A percentile compares a stretch with the other conserved stretches of the same genome.
Evolutionary conservation across 30 jellyfish, hydroid and myxozoan genomes (phyloP).

Genomic region (Morbakka virulenta): DNA sequence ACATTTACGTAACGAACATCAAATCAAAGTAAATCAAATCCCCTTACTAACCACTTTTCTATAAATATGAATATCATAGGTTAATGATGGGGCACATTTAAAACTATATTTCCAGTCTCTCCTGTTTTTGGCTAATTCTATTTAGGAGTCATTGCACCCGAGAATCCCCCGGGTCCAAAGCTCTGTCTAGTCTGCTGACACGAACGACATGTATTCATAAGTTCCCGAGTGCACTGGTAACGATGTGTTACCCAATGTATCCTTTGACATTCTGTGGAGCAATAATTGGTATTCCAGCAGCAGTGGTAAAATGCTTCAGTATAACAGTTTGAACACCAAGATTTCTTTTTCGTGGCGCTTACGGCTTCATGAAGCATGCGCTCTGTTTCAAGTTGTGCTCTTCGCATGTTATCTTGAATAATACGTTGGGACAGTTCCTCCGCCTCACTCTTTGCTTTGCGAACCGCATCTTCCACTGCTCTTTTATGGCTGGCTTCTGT

Average conservation of each 20-base stretch:
- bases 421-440: slow-evolving; percentile 84
- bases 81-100: too few relatives aligned
- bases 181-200: slow-evolving; percentile 88
- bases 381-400: slow-evolving; percentile 84
- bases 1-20: too few relatives aligned
- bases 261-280: slow-evolving; percentile 94
- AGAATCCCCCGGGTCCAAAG: slow-evolving; percentile 66
- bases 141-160: slow-evolving; percentile 40
- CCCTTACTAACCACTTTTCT: too few relatives aligned
- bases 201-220: slow-evolving; percentile 87
- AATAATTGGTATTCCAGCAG: slow-evolving; percentile 96
- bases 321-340: slow-evolving; percentile 94
- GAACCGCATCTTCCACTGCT: slow-evolving; percentile 73
- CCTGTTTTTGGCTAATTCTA: too few relatives aligned
- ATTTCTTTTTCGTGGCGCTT: slow-evolving; percentile 81
- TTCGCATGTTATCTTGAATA: slow-evolving; percentile 71
- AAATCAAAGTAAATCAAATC: too few relatives aligned
- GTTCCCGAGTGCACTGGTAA: slow-evolving; percentile 95
- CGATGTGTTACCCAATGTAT: slow-evolving; percentile 97
- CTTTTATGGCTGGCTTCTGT: slow-evolving; percentile 72
- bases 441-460: slow-evolving; percentile 66
- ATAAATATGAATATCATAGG: too few relatives aligned
- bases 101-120: too few relatives aligned
- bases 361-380: slow-evolving; percentile 68
- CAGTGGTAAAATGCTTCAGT: slow-evolving; percentile 95